Evolutionary conservation across 1,140 invertebrate genomes (phyloP).

Genomic region (Camponotus pennsylvanicus): DNA sequence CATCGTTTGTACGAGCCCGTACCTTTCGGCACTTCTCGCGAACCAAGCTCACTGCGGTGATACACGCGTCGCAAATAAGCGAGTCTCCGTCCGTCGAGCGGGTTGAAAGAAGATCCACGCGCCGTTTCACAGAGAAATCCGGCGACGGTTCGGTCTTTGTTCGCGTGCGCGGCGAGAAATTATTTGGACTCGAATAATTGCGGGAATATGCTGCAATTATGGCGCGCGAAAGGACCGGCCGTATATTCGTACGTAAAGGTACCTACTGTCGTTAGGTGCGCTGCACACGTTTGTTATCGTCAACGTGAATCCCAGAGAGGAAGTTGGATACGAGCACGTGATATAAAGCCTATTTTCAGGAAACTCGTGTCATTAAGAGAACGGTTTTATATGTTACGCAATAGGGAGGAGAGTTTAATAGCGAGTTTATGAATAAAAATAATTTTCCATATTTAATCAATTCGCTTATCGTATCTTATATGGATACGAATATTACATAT

Average conservation of each 20-base stretch:
- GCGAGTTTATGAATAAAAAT: conserved; percentile 18
- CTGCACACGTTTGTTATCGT: conserved; percentile 13
- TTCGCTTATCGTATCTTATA: not conserved
- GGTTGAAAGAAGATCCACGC: conserved; percentile 12
- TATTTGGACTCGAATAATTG: conserved; percentile 60
- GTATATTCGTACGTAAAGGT: conserved; percentile 31
- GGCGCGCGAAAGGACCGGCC: conserved; percentile 41
- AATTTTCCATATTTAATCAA: conserved; percentile 13
- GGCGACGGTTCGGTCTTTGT: conserved; percentile 49
- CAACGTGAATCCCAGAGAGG: conserved; percentile 14
- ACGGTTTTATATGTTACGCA: conserved; percentile 25
- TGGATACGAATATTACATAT: not conserved
- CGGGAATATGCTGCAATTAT: conserved; percentile 58
- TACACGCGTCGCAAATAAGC: conserved; percentile 39
- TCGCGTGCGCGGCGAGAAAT: conserved; percentile 39
- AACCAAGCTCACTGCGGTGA: conserved; percentile 50
- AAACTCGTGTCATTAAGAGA: conserved; percentile 49
- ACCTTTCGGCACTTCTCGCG: conserved; percentile 63
- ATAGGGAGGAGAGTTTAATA: not conserved
- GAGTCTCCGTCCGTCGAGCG: conserved; percentile 23
- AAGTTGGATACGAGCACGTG: conserved; percentile 36
- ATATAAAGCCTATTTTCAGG: conserved; percentile 55
- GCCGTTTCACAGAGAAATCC: conserved; percentile 49
- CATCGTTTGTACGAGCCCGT: conserved; percentile 29
- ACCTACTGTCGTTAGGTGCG: conserved; percentile 41